phyloP scores from a whole-genome alignment of 2,113 vertebrate species.

The Gasterosteus nipponicus region DNA sequence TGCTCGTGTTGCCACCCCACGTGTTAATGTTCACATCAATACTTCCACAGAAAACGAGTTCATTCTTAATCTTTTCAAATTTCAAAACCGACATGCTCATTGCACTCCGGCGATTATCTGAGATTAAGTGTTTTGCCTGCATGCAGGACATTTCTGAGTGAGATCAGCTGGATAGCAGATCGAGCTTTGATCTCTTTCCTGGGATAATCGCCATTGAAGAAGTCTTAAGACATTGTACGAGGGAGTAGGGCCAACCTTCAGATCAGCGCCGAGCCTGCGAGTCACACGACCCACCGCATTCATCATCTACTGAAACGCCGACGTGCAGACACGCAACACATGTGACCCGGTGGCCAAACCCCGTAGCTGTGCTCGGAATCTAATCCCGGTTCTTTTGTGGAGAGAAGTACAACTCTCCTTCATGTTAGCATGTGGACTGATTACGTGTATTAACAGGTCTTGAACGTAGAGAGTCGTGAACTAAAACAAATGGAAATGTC shows the following conservation, averaged over 20 bases:
- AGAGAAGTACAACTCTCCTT: constrained; percentile 16
- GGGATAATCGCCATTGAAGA: constrained; percentile 37
- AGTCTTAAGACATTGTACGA: constrained; percentile 6
- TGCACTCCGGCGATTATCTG: constrained; percentile 2
- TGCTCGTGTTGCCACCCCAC: neutral
- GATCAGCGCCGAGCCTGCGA: constrained; percentile 33
- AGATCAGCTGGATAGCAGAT: constrained; percentile 26
- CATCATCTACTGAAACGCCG: constrained; percentile 24
- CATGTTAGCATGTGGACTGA: constrained; percentile 11
- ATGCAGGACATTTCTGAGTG: constrained; percentile 33
- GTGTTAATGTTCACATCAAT: neutral
- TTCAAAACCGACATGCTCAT: constrained; percentile 23
- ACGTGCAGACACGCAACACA: constrained; percentile 22
- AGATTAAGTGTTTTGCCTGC: constrained; percentile 16
- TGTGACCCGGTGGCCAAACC: constrained; percentile 36
- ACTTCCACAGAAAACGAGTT: constrained; percentile 10
- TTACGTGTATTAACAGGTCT: constrained; percentile 9
- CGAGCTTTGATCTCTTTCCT: constrained; percentile 50
- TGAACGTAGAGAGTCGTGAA: neutral
- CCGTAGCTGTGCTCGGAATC: constrained; percentile 22
- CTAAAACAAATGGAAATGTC: constrained; percentile 17
- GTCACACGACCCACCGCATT: constrained; percentile 31
- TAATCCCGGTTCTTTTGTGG: constrained; percentile 1
- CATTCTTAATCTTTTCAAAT: neutral
- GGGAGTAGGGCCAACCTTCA: constrained; percentile 31